Conservation (phyloP, 2,113 vertebrate genomes). For the Nyctibius bracteatus region DNA sequence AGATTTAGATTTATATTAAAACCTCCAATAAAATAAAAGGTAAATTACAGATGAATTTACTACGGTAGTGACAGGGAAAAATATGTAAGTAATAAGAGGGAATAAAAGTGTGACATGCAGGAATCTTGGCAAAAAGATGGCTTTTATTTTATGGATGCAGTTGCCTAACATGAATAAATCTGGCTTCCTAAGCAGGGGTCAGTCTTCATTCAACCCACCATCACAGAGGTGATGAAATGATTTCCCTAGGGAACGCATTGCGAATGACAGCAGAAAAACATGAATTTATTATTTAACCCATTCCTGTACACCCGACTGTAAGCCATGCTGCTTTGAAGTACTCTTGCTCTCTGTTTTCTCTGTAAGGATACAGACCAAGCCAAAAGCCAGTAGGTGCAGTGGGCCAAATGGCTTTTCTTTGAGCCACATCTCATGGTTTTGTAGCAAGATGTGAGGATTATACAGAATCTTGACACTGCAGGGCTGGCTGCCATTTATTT, state of each 20-base stretch:
- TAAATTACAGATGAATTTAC: background rate
- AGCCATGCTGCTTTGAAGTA: background rate
- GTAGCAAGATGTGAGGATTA: background rate
- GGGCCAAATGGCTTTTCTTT: background rate
- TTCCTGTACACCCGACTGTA: background rate
- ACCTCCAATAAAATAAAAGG: background rate
- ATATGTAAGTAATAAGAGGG: background rate
- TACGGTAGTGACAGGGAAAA: background rate
- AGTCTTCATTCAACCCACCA: constrained; percentile 1
- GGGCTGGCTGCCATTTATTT: background rate
- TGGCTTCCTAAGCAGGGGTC: constrained; percentile 9
- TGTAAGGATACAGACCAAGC: background rate
- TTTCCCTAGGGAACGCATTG: constrained; percentile 17
- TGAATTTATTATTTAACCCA: constrained; percentile 13
- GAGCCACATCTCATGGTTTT: background rate
- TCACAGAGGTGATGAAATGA: background rate
- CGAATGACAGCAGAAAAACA: background rate
- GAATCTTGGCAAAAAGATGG: background rate
- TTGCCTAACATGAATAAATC: constrained; percentile 11
- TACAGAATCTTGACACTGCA: background rate
- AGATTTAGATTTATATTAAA: background rate
- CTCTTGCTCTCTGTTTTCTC: background rate
- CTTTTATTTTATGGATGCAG: constrained; percentile 4
- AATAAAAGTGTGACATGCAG: background rate
- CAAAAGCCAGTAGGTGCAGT: background rate